These are phyloP conservation scores for Heterotis niloticus DNA, from an alignment of 2,113 vertebrate species.

Conservation along the genomic window DNA sequence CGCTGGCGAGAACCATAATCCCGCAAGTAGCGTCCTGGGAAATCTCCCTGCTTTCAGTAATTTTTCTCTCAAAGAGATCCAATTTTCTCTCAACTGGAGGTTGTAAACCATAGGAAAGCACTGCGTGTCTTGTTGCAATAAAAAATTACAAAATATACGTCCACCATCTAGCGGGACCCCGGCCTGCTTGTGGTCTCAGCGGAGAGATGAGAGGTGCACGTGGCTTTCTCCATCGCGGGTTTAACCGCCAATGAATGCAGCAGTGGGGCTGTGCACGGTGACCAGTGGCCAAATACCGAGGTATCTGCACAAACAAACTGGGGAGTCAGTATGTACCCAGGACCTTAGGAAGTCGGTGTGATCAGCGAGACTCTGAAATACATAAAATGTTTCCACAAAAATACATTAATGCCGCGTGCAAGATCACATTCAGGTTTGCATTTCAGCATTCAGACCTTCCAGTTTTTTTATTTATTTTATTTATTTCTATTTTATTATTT, in stretches of 20 bases:
- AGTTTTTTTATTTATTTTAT: no score
- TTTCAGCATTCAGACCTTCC: constrained; percentile 3
- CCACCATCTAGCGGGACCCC: neutral
- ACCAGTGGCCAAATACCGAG: neutral
- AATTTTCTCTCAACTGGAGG: constrained; percentile 26
- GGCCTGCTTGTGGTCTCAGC: neutral
- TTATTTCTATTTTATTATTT: no score
- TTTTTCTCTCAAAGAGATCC: constrained; percentile 30
- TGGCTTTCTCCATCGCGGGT: neutral
- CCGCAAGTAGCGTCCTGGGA: constrained; percentile 25
- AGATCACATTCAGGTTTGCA: neutral
- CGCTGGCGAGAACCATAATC: constrained; percentile 21
- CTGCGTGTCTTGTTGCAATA: constrained; percentile 21
- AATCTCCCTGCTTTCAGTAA: constrained; percentile 23
- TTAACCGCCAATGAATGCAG: neutral
- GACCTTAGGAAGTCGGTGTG: no score
- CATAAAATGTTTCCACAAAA: neutral
- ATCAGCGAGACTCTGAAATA: neutral
- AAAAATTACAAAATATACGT: constrained; percentile 19
- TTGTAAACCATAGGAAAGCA: constrained; percentile 16
- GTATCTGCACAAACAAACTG: no score
- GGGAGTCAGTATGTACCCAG: no score
- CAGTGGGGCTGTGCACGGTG: neutral
- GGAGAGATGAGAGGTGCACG: neutral
- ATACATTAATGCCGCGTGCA: no score